Base-by-base conservation (phyloP, 2,888 invertebrate species). In the Erynnis tages region DNA sequence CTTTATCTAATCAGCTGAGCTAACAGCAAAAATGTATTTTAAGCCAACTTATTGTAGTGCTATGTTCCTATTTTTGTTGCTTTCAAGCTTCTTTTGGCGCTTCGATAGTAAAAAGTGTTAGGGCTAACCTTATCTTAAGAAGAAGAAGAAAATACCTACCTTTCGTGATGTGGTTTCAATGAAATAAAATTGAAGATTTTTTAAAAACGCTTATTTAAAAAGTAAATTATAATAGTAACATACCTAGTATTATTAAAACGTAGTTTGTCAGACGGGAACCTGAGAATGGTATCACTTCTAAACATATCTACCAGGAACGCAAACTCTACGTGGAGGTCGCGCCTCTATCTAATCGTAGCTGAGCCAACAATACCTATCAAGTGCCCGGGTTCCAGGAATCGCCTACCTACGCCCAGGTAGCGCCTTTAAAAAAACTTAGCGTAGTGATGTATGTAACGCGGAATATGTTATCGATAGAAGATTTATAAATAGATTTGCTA, bases 341-440 rank as follows among this genome's bases (percentile, higher is more conserved):
- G 23, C 6, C 10, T 34, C 49, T 27, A 38, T 35, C 49, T 50
- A 43, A 50, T 50, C 50, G 48, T 25, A 35, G 35, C 40, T 21
- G 43, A 25, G 13, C 50, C 29, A 43, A 43, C 49, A 49, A 35
- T 41, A 34, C 41, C 56, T 80, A 74, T 79, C 77, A 64, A 69
- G 70, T 73, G 73, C 60, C 71, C 67, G 55, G 55, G 61, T 86
- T 86, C 86, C 67, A 58, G 66, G 86, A 86, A 86, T 60, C 76
- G 69, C 73, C 79, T 81, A 82, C 85, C 84, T 82, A 76, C 70
- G 65, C 58, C 75, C 85, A 86, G 86, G 86, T 85, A 85, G 83
- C 79, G 71, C 69, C 71, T 62, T 61, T 56, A 21, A 47, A 40
- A 38, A 48, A 48, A 48, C n/a, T 11, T 14, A 5, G n/a, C 4